phyloP scores from a whole-genome alignment of 2,797 vertebrate genomes.

The Gila robusta region DNA sequence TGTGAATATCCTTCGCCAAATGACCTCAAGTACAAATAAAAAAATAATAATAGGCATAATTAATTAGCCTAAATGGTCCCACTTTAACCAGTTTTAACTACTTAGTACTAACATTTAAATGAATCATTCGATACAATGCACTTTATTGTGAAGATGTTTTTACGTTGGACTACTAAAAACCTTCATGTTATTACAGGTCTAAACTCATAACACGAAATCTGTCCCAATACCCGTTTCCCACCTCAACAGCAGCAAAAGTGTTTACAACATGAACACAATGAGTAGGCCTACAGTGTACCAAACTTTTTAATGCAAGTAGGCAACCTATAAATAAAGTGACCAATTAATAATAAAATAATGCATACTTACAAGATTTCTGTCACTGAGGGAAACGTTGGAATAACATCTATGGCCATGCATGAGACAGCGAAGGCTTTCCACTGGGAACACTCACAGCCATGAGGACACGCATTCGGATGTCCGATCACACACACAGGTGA shows the following conservation, averaged over 20 bases:
- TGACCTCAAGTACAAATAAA: background rate
- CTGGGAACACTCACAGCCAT: conserved; percentile 87
- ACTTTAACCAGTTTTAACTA: background rate
- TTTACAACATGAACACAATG: background rate
- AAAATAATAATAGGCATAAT: background rate
- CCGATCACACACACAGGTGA: conserved; percentile 54
- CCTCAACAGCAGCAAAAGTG: background rate
- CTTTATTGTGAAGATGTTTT: background rate
- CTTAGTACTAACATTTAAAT: background rate
- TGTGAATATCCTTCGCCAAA: background rate
- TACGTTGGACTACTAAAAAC: background rate
- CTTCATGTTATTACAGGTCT: background rate
- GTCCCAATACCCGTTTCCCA: background rate
- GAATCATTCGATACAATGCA: background rate
- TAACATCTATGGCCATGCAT: conserved; percentile 84
- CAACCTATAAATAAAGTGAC: background rate
- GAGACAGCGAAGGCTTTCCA: conserved; percentile 85
- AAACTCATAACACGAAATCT: background rate
- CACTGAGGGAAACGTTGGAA: conserved; percentile 85
- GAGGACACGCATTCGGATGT: conserved; percentile 70
- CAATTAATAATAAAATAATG: background rate
- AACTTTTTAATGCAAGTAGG: background rate
- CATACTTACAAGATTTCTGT: conserved; percentile 92
- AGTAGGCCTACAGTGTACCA: background rate
- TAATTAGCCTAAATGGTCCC: background rate